Conservation (phyloP, 1,140 invertebrate genomes). For the Platorchestia sp. region DNA sequence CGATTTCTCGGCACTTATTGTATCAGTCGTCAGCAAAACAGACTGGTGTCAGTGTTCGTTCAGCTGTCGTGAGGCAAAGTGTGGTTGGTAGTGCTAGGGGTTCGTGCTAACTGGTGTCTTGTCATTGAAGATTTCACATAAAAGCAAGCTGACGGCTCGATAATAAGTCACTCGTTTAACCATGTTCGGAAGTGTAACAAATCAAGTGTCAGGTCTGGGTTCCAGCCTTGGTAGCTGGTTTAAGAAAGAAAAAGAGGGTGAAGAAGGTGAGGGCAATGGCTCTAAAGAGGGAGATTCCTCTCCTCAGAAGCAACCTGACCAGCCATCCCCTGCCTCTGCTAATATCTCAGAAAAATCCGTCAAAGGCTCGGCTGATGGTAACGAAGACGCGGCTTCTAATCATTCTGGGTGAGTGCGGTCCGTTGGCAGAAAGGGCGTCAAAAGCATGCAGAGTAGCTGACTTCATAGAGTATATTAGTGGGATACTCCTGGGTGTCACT, state of each 20-base stretch:
- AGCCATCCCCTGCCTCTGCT: constrained; percentile 25
- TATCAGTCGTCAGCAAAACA: constrained; percentile 46
- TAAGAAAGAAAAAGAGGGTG: constrained; percentile 55
- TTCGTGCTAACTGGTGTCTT: constrained; percentile 1
- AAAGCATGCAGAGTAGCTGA: too few relatives aligned
- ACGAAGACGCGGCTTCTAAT: constrained; percentile 57
- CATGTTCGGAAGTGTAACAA: constrained; percentile 54
- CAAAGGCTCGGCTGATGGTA: constrained; percentile 57
- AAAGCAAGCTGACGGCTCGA: not conserved
- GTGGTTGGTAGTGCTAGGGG: not conserved
- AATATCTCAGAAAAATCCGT: constrained; percentile 57
- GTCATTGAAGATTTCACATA: not conserved
- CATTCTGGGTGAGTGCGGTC: constrained; percentile 51
- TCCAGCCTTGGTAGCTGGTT: constrained; percentile 59
- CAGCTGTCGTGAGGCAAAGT: not conserved
- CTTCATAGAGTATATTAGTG: not conserved
- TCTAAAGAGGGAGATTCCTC: constrained; percentile 25
- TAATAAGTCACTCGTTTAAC: not conserved
- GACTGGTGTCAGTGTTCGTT: not conserved
- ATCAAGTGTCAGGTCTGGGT: constrained; percentile 56
- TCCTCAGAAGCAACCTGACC: constrained; percentile 53
- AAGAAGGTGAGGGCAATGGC: constrained; percentile 25
- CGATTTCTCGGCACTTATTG: constrained; percentile 46
- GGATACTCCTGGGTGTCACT: too few relatives aligned
- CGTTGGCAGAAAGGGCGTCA: not conserved